Evolutionary conservation across 2,888 invertebrate genomes (phyloP), one percentile per base, ranked within the genome.

Genomic region (Venustoraphidia nigricollis): DNA sequence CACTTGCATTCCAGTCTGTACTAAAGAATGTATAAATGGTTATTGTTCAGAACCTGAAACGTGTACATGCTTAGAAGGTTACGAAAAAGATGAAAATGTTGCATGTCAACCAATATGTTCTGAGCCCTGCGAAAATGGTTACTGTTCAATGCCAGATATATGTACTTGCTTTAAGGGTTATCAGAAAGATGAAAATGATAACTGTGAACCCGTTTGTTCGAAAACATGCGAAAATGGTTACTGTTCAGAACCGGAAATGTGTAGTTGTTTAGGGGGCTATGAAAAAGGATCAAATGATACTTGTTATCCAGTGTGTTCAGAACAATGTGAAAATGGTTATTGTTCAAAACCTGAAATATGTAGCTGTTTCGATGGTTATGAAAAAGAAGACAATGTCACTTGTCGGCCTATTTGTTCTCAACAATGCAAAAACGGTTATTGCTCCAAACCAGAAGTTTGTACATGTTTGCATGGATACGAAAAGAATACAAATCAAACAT

Each of bases 101-200:
- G 60, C 60, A 5, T 58, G 60, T 13, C 5, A 42, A 9, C 42
- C 42, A 10, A n/a, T 42, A 9, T 42, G 42, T 10, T 5, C 27
- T 6, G 5, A 27, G 6, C 3, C 3, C 3, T 27, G 62, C 46
- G n/a, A 54, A 3, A 58, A 66, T 47, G 66, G 66, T 6, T 49
- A 51, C 13, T 69, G 68, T 48, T 56, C 56, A 1, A 58, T 57
- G 3, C 66, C 65, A 1, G 60, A 64, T 27, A 54, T 47, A 2
- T 68, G 69, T 48, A 53, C 56, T 9, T 79, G 79, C 53, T 70
- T 72, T 48, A 51, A 64, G 10, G 79, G 79, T 38, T 77, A 72
- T 49, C 53, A 66, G 1, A 50, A 58, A 35, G 74, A 76, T 52
- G 63, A 52, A n/a, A 55, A 57, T 2, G 66, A 70, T 46, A 49